Conservation (phyloP, 2,797 vertebrate genomes). For the Hydrolagus colliei region DNA sequence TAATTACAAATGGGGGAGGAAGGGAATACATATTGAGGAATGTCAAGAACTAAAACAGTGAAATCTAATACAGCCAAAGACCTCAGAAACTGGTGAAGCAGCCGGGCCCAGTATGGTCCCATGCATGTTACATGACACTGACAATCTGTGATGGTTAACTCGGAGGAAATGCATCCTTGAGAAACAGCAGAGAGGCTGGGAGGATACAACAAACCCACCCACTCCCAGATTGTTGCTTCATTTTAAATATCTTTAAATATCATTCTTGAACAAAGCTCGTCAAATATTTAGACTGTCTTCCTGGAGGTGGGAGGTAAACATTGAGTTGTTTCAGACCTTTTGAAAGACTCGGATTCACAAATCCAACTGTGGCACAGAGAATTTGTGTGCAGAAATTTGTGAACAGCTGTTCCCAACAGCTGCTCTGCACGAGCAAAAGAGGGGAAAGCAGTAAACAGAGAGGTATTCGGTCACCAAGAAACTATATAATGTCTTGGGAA, state of each 20-base stretch:
- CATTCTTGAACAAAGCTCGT: too few relatives aligned
- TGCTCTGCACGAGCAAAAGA: neutral
- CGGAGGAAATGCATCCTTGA: neutral
- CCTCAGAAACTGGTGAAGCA: neutral
- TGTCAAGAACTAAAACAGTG: constrained; percentile 3
- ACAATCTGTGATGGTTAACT: neutral
- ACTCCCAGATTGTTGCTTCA: too few relatives aligned
- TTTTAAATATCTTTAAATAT: too few relatives aligned
- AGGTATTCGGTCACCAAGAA: neutral
- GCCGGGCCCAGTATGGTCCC: neutral
- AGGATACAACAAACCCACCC: neutral
- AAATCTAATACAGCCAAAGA: neutral
- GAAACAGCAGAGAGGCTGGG: neutral
- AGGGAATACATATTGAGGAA: neutral
- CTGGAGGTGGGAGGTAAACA: too few relatives aligned
- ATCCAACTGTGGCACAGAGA: neutral
- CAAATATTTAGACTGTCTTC: too few relatives aligned
- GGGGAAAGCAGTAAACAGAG: neutral
- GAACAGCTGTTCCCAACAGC: constrained; percentile 20
- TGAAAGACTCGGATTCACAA: neutral
- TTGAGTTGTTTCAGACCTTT: neutral
- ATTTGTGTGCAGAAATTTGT: constrained; percentile 1
- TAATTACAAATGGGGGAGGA: neutral
- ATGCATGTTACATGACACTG: neutral
- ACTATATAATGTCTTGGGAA: too few relatives aligned